Conservation (phyloP, 2,888 invertebrate species). For the Chalcosyrphus nemorum region DNA sequence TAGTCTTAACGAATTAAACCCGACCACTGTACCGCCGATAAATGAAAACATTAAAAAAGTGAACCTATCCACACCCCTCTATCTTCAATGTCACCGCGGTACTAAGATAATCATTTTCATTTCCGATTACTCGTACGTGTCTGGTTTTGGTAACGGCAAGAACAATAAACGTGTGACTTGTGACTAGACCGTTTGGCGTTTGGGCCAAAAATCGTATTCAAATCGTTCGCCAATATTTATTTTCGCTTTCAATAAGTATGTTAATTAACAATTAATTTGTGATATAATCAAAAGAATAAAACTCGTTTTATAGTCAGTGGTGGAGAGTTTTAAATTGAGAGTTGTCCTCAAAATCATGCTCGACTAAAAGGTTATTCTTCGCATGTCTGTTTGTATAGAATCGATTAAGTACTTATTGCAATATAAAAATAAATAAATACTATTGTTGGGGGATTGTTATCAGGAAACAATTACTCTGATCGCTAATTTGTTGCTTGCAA, state of each 20-base stretch:
- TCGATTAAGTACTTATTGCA: not conserved
- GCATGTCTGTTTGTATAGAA: not conserved
- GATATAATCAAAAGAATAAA: not conserved
- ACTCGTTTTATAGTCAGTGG: not conserved
- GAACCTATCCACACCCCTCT: slow-evolving; percentile 25
- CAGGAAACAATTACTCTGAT: not conserved
- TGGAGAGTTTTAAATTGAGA: not conserved
- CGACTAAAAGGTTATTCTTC: not conserved
- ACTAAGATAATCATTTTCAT: slow-evolving; percentile 42
- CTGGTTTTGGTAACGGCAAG: slow-evolving; percentile 1
- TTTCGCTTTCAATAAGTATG: slow-evolving; percentile 13
- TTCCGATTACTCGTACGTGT: slow-evolving; percentile 35
- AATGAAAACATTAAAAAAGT: slow-evolving; percentile 1
- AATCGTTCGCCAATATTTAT: slow-evolving; percentile 10
- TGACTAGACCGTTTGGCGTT: slow-evolving; percentile 21
- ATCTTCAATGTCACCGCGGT: slow-evolving; percentile 33
- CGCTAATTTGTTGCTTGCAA: not conserved
- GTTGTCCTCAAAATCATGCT: slow-evolving; percentile 1
- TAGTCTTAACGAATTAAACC: slow-evolving; percentile 31
- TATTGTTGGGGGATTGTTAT: not conserved
- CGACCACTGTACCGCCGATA: slow-evolving; percentile 29
- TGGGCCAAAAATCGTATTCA: not conserved
- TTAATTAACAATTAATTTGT: slow-evolving; percentile 18
- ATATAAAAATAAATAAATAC: not conserved
- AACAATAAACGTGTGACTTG: slow-evolving; percentile 27